Evolutionary conservation across 2,113 vertebrate species (phyloP).

Genomic region (Lagopus leucura): DNA sequence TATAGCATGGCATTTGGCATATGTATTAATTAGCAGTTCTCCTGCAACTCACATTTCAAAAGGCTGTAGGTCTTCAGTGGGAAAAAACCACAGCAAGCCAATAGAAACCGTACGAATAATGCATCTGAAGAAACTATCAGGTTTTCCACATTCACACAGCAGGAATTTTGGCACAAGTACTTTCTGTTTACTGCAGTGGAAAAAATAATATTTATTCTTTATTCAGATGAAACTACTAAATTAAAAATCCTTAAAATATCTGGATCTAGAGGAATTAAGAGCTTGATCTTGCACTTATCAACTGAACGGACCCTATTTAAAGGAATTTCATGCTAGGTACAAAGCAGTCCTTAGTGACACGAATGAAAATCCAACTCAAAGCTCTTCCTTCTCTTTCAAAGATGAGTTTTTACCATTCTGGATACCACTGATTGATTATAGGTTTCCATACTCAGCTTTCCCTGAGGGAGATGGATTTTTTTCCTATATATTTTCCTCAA

Average conservation of each 20-base stretch:
- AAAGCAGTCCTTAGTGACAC: not conserved
- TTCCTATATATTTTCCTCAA: not conserved
- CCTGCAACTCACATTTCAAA: not conserved
- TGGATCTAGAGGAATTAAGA: not conserved
- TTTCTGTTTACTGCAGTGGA: not conserved
- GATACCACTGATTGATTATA: not conserved
- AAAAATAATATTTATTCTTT: not conserved
- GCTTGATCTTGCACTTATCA: not conserved
- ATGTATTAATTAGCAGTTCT: not conserved
- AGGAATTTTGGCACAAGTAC: not conserved
- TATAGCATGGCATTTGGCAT: not conserved
- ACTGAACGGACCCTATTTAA: not conserved
- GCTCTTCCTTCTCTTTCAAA: not conserved
- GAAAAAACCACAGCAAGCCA: not conserved
- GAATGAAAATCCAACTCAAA: not conserved
- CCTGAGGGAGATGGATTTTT: fast-evolving
- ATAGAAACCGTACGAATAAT: not conserved
- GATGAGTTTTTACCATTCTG: not conserved
- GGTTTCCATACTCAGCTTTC: not conserved
- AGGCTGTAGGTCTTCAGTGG: not conserved
- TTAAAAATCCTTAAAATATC: not conserved
- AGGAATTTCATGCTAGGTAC: not conserved
- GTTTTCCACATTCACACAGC: not conserved
- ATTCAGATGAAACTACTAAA: not conserved
- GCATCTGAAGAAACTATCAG: not conserved